Base-by-base conservation (phyloP, 2,888 invertebrate species). In the Amiota minor region DNA sequence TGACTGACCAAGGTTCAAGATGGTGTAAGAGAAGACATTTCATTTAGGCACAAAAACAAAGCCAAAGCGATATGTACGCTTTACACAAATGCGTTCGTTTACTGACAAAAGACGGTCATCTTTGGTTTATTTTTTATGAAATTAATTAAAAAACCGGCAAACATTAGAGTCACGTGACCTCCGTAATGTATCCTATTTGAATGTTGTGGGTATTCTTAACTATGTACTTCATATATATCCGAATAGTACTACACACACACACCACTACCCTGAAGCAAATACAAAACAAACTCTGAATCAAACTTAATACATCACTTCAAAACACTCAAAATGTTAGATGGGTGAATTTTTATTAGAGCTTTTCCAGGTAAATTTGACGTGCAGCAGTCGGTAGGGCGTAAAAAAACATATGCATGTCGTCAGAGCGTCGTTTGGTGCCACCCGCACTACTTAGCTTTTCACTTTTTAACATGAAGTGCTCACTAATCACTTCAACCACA, bases 101-200 rank as follows among this genome's bases (percentile, higher is more conserved):
- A 78, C 82, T 80, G 81, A 81, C 83, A 84, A 81, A 86, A 87
- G 83, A 79, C 85, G 81, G 82, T 86, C 81, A 81, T 74, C 77
- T 76, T 73, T 71, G 78, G 68, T 35, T 35, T 35, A 80, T 87
- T 88, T 88, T 87, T 88, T 87, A 87, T 86, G 78, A 87, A 89
- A 86, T 87, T 89, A 89, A 89, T 89, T 88, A 89, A 89, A 88
- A 86, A 80, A 81, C 83, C 80, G 80, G 81, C 87, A 86, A 85
- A 85, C 81, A 87, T 82, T 77, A 77, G 76, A 80, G 85, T 83
- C 89, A 89, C 89, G 89, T 89, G 89, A 80, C 84, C 79, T 79
- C 77, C 83, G 89, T 88, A 89, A 89, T 89, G 89, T 89, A 89
- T 89, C 89, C 89, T 85, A 84, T 88, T 86, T 87, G 77, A 74